Conservation (phyloP, 2,888 invertebrate genomes). For the Pinctada fucata region DNA sequence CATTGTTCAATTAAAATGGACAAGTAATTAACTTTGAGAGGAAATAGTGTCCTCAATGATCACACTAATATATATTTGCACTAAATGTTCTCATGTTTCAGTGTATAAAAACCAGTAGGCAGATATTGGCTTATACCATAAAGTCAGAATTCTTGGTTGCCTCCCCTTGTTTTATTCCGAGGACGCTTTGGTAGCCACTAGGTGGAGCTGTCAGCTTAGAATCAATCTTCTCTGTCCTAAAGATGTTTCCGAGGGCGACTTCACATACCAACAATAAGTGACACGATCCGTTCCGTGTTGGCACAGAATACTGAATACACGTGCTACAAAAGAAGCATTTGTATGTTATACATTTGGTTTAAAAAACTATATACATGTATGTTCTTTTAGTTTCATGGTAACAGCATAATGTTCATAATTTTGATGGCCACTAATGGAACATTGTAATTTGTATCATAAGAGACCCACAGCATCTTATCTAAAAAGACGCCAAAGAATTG, state of each 20-base stretch:
- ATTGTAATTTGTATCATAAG: too few relatives aligned
- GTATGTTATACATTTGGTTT: not conserved
- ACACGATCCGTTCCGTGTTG: constrained; percentile 47
- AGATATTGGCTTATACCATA: constrained; percentile 1
- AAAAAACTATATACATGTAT: too few relatives aligned
- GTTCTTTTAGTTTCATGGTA: too few relatives aligned
- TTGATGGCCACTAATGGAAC: too few relatives aligned
- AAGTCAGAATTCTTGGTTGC: constrained; percentile 18
- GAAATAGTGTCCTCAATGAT: not conserved
- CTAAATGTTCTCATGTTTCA: too few relatives aligned
- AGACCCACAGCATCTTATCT: too few relatives aligned
- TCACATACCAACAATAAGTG: constrained; percentile 62
- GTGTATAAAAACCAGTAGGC: too few relatives aligned
- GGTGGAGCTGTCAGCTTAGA: constrained; percentile 58
- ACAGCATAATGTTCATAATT: too few relatives aligned
- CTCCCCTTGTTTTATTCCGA: constrained; percentile 57
- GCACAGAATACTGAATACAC: constrained; percentile 55
- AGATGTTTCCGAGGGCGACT: constrained; percentile 61
- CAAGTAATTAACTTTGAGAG: not conserved
- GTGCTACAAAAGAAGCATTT: constrained; percentile 43
- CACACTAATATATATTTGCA: too few relatives aligned
- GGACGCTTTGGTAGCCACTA: constrained; percentile 65
- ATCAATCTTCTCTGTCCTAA: constrained; percentile 40
- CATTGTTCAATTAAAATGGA: not conserved
- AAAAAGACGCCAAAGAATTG: too few relatives aligned